Evolutionary conservation across 2,113 vertebrate species (phyloP).

Genomic region (Phocoena phocoena): DNA sequence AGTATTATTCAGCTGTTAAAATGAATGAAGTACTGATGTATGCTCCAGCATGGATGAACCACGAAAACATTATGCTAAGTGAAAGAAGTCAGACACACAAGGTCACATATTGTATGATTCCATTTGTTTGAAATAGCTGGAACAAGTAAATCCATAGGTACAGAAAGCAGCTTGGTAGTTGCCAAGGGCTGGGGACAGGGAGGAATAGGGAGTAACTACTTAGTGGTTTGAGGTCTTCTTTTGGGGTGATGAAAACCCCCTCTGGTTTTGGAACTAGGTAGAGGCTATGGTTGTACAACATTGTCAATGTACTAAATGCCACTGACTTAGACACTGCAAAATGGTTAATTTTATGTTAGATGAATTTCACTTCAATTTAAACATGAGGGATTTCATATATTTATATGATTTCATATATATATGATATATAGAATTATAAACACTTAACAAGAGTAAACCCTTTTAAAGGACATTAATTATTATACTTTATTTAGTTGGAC

Average conservation of each 20-base stretch:
- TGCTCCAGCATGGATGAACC: not conserved
- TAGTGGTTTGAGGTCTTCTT: not conserved
- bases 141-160: not conserved
- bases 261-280: not conserved
- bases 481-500: not conserved
- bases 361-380: not conserved
- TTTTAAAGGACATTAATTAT: not conserved
- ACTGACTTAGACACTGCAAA: not conserved
- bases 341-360: not conserved
- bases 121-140: not conserved
- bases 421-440: not conserved
- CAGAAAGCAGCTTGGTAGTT: not conserved
- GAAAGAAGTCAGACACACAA: not conserved
- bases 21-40: rapidly evolving
- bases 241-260: not conserved
- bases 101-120: not conserved
- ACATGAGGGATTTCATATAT: not conserved
- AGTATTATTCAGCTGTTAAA: not conserved
- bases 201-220: not conserved
- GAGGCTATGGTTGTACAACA: not conserved
- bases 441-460: not conserved
- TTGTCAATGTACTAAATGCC: not conserved
- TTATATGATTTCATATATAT: not conserved
- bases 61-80: too few species aligned
- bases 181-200: not conserved